Conservation (phyloP, 2,797 vertebrate genomes). For the Epinephelus malabaricus region DNA sequence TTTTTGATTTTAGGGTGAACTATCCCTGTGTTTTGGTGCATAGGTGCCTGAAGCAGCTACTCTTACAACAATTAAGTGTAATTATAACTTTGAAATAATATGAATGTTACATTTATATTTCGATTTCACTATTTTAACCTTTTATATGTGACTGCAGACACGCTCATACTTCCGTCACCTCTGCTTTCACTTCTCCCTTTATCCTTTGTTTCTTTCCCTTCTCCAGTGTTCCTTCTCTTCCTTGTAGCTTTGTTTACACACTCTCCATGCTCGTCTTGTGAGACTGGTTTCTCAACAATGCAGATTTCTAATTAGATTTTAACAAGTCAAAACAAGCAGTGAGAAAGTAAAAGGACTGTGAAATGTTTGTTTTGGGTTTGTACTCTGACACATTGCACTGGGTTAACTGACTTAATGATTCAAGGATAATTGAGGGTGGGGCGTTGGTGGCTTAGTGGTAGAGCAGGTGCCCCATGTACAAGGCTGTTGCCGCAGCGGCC, state of each 20-base stretch:
- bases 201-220: background rate
- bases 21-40: too few species aligned
- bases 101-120: background rate
- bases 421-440: background rate
- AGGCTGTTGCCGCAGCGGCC: too few species aligned
- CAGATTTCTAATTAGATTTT: slow-evolving; percentile 10
- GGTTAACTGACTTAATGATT: background rate
- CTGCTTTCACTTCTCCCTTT: background rate
- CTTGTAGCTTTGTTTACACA: slow-evolving; percentile 11
- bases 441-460: too few species aligned
- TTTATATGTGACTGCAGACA: background rate
- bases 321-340: slow-evolving; percentile 3
- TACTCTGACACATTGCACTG: background rate
- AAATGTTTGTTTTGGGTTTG: background rate
- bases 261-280: background rate
- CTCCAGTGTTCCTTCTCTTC: background rate
- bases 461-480: too few species aligned
- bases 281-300: slow-evolving; percentile 41
- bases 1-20: too few species aligned
- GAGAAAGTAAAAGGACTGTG: too few species aligned
- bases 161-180: background rate
- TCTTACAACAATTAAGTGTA: too few species aligned
- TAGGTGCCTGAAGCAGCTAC: too few species aligned
- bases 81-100: too few species aligned
- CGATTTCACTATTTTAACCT: background rate